Evolutionary conservation across 2,797 vertebrate species (phyloP).

Genomic region (Chelmon rostratus): DNA sequence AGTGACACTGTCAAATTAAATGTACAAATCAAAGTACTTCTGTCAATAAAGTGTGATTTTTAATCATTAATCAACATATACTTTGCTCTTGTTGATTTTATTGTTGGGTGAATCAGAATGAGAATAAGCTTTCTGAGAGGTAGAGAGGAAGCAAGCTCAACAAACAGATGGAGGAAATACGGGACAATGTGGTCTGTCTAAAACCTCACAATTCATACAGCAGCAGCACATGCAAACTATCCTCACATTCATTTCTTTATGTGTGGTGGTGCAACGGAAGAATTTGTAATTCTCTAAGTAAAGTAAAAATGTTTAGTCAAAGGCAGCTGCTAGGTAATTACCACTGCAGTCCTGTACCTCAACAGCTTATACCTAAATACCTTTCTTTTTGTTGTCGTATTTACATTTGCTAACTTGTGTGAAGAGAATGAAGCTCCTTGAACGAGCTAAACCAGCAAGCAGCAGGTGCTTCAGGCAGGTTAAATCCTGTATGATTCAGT

Average conservation of each 20-base stretch:
- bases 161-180: background rate
- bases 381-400: no score
- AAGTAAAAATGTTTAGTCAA: no score
- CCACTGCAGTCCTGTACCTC: background rate
- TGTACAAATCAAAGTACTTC: background rate
- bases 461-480: slow-evolving; percentile 3
- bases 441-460: background rate
- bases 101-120: no score
- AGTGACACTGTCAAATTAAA: background rate
- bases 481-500: background rate
- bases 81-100: no score
- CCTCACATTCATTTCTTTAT: background rate
- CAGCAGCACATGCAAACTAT: slow-evolving; percentile 7
- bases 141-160: slow-evolving; percentile 32
- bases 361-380: background rate
- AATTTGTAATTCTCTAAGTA: background rate
- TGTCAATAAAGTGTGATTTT: background rate
- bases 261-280: background rate
- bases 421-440: background rate
- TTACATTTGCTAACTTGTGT: background rate
- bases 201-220: slow-evolving; percentile 15
- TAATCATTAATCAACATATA: no score
- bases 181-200: slow-evolving; percentile 15
- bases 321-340: background rate
- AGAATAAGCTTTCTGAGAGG: slow-evolving; percentile 4